Evolutionary conservation across 2,888 invertebrate genomes (phyloP).

Genomic region (Parascotia fuliginaria): DNA sequence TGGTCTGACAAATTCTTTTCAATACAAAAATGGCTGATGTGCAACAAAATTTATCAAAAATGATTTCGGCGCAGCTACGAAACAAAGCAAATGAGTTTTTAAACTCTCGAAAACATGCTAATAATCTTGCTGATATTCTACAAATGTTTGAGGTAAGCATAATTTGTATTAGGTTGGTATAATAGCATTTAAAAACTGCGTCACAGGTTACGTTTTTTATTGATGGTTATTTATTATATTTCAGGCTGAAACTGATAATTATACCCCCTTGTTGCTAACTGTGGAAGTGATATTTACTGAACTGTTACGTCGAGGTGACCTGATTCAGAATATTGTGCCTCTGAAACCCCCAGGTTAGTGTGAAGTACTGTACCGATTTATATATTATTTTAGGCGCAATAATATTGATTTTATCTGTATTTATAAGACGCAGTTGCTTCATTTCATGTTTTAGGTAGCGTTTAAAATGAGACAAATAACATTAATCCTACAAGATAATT

Average conservation of each 20-base stretch:
- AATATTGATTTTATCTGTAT: constrained; percentile 60
- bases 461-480: not conserved
- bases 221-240: constrained; percentile 54
- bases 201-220: constrained; percentile 62
- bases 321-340: constrained; percentile 87
- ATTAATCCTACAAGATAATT: not conserved
- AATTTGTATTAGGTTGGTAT: constrained; percentile 10
- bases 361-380: constrained; percentile 28
- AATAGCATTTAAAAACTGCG: constrained; percentile 50
- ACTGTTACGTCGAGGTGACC: constrained; percentile 88
- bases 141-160: constrained; percentile 87
- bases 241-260: constrained; percentile 77
- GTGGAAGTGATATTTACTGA: constrained; percentile 90
- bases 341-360: constrained; percentile 84
- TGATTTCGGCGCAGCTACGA: constrained; percentile 88
- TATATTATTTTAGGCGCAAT: constrained; percentile 40
- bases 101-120: constrained; percentile 87
- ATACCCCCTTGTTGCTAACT: constrained; percentile 87
- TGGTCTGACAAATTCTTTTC: constrained; percentile 57
- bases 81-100: constrained; percentile 90
- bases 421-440: constrained; percentile 4
- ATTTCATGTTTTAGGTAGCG: not conserved
- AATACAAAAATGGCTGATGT: constrained; percentile 80
- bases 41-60: constrained; percentile 81
- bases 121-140: constrained; percentile 89